These are phyloP conservation scores for Dunckerocampus dactyliophorus DNA, from an alignment of 2,113 vertebrate genomes.

Conservation along the genomic window DNA sequence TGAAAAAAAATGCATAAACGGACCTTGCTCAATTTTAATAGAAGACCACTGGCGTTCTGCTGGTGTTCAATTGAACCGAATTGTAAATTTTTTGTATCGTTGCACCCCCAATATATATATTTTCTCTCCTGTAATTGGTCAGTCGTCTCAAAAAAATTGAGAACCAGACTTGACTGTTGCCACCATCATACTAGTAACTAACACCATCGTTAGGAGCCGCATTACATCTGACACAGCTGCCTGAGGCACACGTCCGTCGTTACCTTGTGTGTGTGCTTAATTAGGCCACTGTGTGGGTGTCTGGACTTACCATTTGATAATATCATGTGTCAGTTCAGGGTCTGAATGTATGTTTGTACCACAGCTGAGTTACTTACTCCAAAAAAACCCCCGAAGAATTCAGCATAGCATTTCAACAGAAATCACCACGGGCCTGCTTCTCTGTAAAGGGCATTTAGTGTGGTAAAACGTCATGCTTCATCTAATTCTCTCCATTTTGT, in stretches of 20 bases:
- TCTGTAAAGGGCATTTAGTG: conserved; percentile 8
- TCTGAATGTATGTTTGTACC: not conserved
- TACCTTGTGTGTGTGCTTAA: conserved; percentile 18
- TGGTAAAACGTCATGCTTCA: conserved; percentile 17
- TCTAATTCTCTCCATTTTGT: not conserved
- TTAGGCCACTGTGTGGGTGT: conserved; percentile 38
- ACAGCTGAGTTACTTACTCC: not conserved
- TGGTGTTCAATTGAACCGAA: too few relatives aligned
- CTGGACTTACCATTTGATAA: conserved; percentile 24
- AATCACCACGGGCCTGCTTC: not conserved
- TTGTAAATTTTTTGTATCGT: too few relatives aligned
- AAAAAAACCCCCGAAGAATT: not conserved
- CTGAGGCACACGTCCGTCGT: conserved; percentile 4
- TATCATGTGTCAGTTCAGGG: conserved; percentile 34
- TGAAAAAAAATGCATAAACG: too few relatives aligned
- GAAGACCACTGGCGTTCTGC: too few relatives aligned
- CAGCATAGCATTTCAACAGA: not conserved
- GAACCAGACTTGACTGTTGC: not conserved
- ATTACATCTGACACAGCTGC: conserved; percentile 15
- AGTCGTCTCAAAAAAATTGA: too few relatives aligned
- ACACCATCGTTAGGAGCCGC: conserved; percentile 18
- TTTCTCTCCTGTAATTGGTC: too few relatives aligned
- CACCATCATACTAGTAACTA: not conserved
- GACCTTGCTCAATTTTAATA: too few relatives aligned
- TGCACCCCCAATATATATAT: too few relatives aligned